Conservation (phyloP, 2,113 vertebrate species). For the Chaetodon auriga region DNA sequence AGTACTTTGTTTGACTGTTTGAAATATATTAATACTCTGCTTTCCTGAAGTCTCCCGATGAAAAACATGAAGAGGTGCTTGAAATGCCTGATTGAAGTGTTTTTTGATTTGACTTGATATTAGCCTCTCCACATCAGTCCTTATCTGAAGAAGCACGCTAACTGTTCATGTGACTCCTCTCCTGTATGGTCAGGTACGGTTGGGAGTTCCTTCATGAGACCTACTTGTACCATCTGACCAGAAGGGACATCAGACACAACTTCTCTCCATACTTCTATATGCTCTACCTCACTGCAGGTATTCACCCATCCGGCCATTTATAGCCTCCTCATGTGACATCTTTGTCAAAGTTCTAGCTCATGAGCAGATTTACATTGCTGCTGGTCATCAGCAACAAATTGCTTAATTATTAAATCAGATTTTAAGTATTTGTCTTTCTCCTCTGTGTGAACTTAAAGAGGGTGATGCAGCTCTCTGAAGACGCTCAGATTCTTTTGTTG, state of each 20-base stretch:
- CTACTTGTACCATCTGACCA: constrained; percentile 94
- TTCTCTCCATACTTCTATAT: constrained; percentile 98
- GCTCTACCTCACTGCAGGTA: constrained; percentile 92
- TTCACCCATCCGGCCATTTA: background rate
- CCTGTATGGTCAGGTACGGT: constrained; percentile 83
- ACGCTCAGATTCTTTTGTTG: background rate
- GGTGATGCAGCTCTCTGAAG: background rate
- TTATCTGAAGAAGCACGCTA: background rate
- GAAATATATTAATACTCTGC: background rate
- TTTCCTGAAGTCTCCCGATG: background rate
- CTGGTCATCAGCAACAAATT: background rate
- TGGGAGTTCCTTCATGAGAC: constrained; percentile 94
- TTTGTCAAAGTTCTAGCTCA: background rate
- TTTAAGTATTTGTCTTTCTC: background rate
- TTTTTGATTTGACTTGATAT: background rate
- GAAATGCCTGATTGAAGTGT: background rate
- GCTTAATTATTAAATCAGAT: background rate
- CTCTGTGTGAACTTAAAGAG: background rate
- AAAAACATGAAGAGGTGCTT: background rate
- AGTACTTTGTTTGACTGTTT: background rate
- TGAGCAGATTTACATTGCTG: background rate
- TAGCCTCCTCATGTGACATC: background rate
- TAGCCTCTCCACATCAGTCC: background rate
- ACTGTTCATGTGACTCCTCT: background rate
- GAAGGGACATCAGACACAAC: constrained; percentile 95